Conservation (phyloP, 2,888 invertebrate species). For the Cheilosia soror region DNA sequence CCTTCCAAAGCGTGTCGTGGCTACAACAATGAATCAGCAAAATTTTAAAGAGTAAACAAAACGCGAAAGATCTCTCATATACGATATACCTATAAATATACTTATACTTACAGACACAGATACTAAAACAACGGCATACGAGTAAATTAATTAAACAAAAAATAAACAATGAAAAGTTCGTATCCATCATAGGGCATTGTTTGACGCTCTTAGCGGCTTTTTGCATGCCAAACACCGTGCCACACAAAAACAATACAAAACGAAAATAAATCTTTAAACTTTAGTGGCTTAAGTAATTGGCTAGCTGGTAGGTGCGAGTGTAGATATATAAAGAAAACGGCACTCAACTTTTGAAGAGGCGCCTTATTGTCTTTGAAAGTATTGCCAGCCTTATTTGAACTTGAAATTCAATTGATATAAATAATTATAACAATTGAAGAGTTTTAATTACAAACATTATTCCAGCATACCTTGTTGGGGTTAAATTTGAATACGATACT, state of each 20-base stretch:
- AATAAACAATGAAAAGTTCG: conserved; percentile 9
- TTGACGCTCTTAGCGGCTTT: conserved; percentile 27
- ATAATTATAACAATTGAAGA: too few species aligned
- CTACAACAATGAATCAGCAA: conserved; percentile 19
- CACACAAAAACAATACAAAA: background rate
- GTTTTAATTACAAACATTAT: background rate
- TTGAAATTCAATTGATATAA: too few species aligned
- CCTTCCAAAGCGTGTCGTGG: background rate
- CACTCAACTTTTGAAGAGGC: too few species aligned
- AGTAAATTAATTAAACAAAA: background rate
- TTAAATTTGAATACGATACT: conserved; percentile 16
- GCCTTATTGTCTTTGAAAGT: too few species aligned
- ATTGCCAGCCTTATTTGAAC: too few species aligned
- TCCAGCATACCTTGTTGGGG: conserved; percentile 3
- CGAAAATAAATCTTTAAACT: conserved; percentile 5
- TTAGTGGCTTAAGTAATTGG: too few species aligned
- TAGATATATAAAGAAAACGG: too few species aligned
- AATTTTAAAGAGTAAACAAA: conserved; percentile 7
- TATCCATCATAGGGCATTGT: conserved; percentile 16
- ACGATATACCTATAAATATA: background rate
- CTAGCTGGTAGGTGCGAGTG: too few species aligned
- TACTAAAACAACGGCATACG: background rate
- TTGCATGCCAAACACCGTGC: conserved; percentile 9
- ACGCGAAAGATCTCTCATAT: conserved; percentile 7
- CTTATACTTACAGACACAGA: background rate